Evolutionary conservation across 2,797 vertebrate genomes (phyloP), one percentile per base, ranked within the genome.

Genomic region (Helicolenus hilgendorfi): DNA sequence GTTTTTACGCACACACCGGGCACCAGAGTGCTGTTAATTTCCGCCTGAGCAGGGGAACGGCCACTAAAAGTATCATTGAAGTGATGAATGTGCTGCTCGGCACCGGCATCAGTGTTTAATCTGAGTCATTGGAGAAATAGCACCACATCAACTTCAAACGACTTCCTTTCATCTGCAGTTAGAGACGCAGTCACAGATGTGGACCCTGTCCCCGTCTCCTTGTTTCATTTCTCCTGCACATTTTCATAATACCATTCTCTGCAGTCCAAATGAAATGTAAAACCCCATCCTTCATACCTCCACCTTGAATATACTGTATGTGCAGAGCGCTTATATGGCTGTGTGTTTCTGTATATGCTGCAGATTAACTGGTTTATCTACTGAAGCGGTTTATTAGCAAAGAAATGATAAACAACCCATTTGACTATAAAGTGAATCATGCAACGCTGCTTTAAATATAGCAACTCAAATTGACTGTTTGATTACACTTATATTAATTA

Each of bases 11-110:
- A 72, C 88, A 59, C 84, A 58, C 83, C 65, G 85, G 90, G 89
- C 94, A 91, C 88, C 91, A 56, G 89, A 93, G 89, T 93, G 94
- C 91, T 92, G 94, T 95, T 96, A 95, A 96, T 96, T 95, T 96
- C 94, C 92, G 86, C 88, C 90, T 56, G 83, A 93, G 93, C 93
- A 60, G 84, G 84, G 84, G 77, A 93, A 92, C 75, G 83, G 92
- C 89, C 94, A 94, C 93, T 95, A 95, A 95, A 95, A 92, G 89
- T 95, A 96, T 96, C 89, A 84, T 27, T 93, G 90, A 85, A 83
- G 92, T 96, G 94, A 97, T 95, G 89, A 96, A 94, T 94, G 94
- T 88, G 83, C 87, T 68, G 90, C 89, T 89, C 72, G 38, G 83
- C 90, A 75, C 65, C 62, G 84, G 91, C 94, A 94, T 94, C 91